phyloP scores from a whole-genome alignment of 2,797 vertebrate species.

The Graptemys geographica region DNA sequence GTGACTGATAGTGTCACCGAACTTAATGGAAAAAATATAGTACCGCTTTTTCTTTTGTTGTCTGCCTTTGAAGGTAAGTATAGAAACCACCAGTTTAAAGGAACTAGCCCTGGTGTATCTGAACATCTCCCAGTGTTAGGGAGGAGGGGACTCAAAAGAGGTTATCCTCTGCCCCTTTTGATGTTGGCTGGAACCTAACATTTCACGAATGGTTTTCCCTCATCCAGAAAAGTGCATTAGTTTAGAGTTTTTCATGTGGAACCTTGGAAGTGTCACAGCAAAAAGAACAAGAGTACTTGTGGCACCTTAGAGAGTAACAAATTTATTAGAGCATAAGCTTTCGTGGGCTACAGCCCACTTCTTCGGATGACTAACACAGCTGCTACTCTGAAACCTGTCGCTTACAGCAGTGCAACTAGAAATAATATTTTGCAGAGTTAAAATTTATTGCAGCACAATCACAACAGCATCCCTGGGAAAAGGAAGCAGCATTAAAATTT shows the following conservation, averaged over 20 bases:
- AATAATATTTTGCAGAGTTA: background rate
- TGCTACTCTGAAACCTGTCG: too few relatives aligned
- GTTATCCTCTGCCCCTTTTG: background rate
- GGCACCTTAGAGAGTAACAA: too few relatives aligned
- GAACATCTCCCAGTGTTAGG: background rate
- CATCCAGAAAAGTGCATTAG: accelerated
- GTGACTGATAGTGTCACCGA: conserved; percentile 10
- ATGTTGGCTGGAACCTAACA: background rate
- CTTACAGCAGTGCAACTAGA: accelerated
- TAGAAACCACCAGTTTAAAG: background rate
- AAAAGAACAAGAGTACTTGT: too few relatives aligned
- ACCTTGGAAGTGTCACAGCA: background rate
- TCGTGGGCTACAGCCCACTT: too few relatives aligned
- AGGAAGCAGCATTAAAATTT: accelerated
- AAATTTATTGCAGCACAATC: background rate
- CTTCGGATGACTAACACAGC: too few relatives aligned
- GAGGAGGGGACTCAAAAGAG: background rate
- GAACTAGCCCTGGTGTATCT: background rate
- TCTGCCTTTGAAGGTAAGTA: background rate
- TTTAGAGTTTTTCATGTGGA: accelerated
- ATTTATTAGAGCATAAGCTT: too few relatives aligned
- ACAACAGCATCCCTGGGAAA: background rate
- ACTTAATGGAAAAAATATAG: background rate
- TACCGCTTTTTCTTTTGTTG: background rate
- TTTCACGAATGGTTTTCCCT: background rate